Percentiles rank a stretch among this genome's conserved stretches.
Evolutionary conservation across 2,113 vertebrate species (phyloP).

Genomic region (Bucco capensis): DNA sequence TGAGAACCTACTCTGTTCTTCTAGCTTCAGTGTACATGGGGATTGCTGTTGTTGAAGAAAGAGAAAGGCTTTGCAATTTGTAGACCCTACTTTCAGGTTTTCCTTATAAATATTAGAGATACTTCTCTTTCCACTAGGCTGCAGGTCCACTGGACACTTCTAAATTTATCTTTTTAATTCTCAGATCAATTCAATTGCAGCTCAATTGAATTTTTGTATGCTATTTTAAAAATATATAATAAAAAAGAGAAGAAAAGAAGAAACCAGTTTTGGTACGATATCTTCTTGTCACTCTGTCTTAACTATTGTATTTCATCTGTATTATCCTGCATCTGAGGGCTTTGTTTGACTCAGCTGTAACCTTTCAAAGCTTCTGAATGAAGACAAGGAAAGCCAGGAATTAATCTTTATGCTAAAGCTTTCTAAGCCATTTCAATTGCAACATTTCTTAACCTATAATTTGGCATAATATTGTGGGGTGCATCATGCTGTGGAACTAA

Average conservation of each 20-base stretch:
- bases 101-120: not conserved
- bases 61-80: not conserved
- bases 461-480: slow-evolving; percentile 53
- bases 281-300: not conserved
- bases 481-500: slow-evolving; percentile 61
- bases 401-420: slow-evolving; percentile 50
- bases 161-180: slow-evolving; percentile 15
- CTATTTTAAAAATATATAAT: too few species aligned
- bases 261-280: not conserved
- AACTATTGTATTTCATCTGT: not conserved
- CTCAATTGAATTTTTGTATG: not conserved
- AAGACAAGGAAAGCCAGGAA: slow-evolving; percentile 35
- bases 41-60: not conserved
- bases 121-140: not conserved
- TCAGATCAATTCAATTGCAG: not conserved
- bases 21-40: not conserved
- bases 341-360: slow-evolving; percentile 41
- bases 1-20: not conserved
- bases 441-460: slow-evolving; percentile 62
- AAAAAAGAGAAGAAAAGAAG: not conserved
- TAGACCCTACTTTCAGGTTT: not conserved
- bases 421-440: slow-evolving; percentile 44
- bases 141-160: not conserved
- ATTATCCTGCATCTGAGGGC: slow-evolving; percentile 11
- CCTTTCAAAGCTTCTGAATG: slow-evolving; percentile 44